Conservation (phyloP, 2,797 vertebrate genomes). For the Zonotrichia albicollis region DNA sequence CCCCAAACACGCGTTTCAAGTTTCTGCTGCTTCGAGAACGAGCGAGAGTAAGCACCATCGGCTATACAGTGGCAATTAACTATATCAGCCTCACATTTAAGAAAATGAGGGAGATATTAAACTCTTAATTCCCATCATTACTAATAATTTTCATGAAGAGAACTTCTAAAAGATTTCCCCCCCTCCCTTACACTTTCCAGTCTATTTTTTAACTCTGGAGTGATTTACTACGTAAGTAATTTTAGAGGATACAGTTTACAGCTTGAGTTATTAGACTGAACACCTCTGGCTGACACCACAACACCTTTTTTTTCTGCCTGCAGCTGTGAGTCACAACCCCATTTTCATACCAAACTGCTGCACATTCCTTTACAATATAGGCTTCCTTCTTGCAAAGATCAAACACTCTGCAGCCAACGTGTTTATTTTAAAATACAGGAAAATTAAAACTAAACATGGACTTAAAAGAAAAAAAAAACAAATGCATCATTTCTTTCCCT, state of each 20-base stretch:
- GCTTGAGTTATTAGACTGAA: conserved; percentile 80
- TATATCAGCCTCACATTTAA: conserved; percentile 20
- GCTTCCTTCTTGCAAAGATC: conserved; percentile 78
- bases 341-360: conserved; percentile 69
- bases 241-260: conserved; percentile 80
- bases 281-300: conserved; percentile 79
- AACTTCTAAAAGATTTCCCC: conserved; percentile 36
- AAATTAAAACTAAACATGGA: conserved; percentile 74
- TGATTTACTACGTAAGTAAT: conserved; percentile 79
- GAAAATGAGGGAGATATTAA: conserved; percentile 50
- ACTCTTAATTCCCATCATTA: conserved; percentile 54
- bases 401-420: conserved; percentile 69
- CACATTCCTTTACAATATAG: conserved; percentile 78
- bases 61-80: conserved; percentile 25
- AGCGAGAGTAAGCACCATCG: background rate
- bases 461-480: conserved; percentile 59
- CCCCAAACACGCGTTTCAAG: background rate
- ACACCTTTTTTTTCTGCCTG: conserved; percentile 74
- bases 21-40: background rate
- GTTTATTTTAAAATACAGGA: conserved; percentile 79
- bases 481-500: conserved; percentile 65
- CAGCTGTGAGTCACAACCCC: conserved; percentile 76
- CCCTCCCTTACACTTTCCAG: conserved; percentile 57
- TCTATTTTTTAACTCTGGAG: conserved; percentile 68
- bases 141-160: conserved; percentile 44